Conservation (phyloP, 2,888 invertebrate genomes). For the Cataglyphis livida region DNA sequence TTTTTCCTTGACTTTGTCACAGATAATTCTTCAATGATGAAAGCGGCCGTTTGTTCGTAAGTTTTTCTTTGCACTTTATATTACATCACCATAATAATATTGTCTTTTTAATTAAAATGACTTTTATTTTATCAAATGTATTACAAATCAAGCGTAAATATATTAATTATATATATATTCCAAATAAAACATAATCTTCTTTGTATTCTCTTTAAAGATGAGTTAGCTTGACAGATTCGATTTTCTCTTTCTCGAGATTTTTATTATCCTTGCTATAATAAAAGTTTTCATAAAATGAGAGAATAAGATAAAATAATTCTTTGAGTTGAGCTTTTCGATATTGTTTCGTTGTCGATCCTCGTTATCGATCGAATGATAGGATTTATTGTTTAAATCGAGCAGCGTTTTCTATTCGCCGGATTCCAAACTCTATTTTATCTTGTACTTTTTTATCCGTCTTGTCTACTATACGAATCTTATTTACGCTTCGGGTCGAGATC, state of each 20-base stretch:
- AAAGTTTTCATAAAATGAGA: slow-evolving; percentile 27
- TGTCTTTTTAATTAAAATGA: background rate
- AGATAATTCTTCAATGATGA: slow-evolving; percentile 2
- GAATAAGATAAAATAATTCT: slow-evolving; percentile 35
- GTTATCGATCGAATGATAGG: background rate
- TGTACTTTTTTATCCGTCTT: slow-evolving; percentile 7
- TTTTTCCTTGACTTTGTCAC: slow-evolving; percentile 5
- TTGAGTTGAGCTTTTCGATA: slow-evolving; percentile 24
- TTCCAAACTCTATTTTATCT: slow-evolving; percentile 15
- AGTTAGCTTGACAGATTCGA: slow-evolving; percentile 7
- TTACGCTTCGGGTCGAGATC: background rate
- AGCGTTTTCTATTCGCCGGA: slow-evolving; percentile 3
- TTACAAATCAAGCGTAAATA: background rate
- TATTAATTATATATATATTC: slow-evolving; percentile 29
- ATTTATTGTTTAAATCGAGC: slow-evolving; percentile 25
- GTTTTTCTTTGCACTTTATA: background rate
- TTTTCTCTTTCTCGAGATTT: slow-evolving; percentile 3
- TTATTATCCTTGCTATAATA: slow-evolving; percentile 37
- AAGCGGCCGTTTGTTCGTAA: background rate
- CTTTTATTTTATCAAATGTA: background rate
- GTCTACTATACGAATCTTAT: slow-evolving; percentile 11
- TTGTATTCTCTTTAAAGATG: slow-evolving; percentile 24
- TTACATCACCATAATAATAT: background rate
- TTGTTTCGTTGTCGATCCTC: slow-evolving; percentile 13
- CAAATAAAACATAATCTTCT: background rate